Base-by-base conservation (phyloP, 2,888 invertebrate species). In the Sphaerophoria taeniata region DNA sequence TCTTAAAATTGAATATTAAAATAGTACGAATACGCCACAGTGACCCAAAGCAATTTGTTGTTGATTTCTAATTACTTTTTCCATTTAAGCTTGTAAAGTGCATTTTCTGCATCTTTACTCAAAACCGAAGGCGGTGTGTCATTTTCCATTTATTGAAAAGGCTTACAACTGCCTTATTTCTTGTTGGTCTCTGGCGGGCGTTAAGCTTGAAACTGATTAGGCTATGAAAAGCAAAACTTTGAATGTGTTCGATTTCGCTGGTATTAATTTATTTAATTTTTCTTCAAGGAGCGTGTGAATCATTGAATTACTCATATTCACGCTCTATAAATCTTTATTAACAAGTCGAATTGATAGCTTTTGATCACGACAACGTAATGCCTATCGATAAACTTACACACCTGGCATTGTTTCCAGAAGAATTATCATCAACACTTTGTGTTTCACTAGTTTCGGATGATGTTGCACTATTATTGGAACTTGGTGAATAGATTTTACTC, bases 391-490 rank as follows among this genome's bases (percentile, higher is more conserved):
- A 9, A 43, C 33, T 36, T 45, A 11, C 9, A 49, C 76, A 81
- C 85, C 69, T 85, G 39, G 53, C 73, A 73, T 33, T 73, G 58
- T 31, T 76, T 78, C 76, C 72, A 76, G 77, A 82, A 82, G 63
- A 87, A 84, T 87, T 89, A 87, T 91, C 91, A 79, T 90, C 91
- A 78, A 89, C 87, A 87, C 92, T 91, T 75, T 89, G 91, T 4
- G 90, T 88, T 87, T 91, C 91, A 88, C 91, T 91, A 49, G 90
- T 91, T 87, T 91, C 92, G 33, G 91, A 90, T 69, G 91, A 90
- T 76, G 90, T 89, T 55, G 89, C 89, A 80, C 91, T 91, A 85
- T 90, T 91, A 87, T 90, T 90, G 72, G 89, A 65, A 45, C 81
- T 82, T 14, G 80, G 80, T 24, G 87, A 87, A 61, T 87, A 84